A percentile compares a stretch with the other conserved stretches of the same genome.
phyloP scores from a whole-genome alignment of 2,797 vertebrate genomes.

The Parauchenoglanis punctatus region DNA sequence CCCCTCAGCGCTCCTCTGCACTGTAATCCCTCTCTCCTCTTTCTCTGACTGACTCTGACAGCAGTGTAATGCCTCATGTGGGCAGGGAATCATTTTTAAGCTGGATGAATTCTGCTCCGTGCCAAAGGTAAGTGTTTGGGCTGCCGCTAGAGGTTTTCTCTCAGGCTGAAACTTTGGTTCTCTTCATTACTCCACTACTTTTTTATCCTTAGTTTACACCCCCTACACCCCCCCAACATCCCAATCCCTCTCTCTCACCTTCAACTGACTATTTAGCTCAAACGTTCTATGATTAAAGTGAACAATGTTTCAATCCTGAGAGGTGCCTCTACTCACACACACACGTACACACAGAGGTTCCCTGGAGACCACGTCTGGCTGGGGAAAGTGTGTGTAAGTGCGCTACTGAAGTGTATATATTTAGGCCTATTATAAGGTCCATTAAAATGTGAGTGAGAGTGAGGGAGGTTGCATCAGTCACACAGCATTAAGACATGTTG shows the following conservation, averaged over 20 bases:
- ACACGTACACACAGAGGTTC: slow-evolving; percentile 7
- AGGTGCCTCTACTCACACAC: slow-evolving; percentile 11
- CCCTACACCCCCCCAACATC: fast-evolving
- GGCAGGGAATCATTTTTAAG: slow-evolving; percentile 49
- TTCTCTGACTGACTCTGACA: slow-evolving; percentile 45
- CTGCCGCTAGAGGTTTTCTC: slow-evolving; percentile 36
- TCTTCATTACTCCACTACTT: slow-evolving; percentile 13
- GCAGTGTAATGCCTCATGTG: slow-evolving; percentile 48
- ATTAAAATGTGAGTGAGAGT: slow-evolving; percentile 13
- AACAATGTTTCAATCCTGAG: slow-evolving; percentile 29
- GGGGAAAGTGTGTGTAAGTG: slow-evolving; percentile 57
- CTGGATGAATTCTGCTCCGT: slow-evolving; percentile 21
- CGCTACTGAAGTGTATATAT: slow-evolving; percentile 62
- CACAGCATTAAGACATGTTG: slow-evolving; percentile 26
- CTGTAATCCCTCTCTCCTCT: slow-evolving; percentile 44
- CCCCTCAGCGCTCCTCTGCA: slow-evolving; percentile 30
- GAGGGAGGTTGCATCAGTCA: slow-evolving; percentile 57
- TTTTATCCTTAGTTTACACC: slow-evolving; percentile 1
- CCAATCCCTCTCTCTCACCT: neutral
- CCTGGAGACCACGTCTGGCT: slow-evolving; percentile 30
- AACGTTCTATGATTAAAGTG: slow-evolving; percentile 6
- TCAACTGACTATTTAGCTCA: neutral
- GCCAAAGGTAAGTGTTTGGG: slow-evolving; percentile 48
- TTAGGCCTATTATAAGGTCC: slow-evolving; percentile 48
- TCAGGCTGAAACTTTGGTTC: slow-evolving; percentile 25